These are phyloP conservation scores for Grammomys dolichurus DNA, from an alignment of 2,113 vertebrate genomes.

Conservation along the genomic window DNA sequence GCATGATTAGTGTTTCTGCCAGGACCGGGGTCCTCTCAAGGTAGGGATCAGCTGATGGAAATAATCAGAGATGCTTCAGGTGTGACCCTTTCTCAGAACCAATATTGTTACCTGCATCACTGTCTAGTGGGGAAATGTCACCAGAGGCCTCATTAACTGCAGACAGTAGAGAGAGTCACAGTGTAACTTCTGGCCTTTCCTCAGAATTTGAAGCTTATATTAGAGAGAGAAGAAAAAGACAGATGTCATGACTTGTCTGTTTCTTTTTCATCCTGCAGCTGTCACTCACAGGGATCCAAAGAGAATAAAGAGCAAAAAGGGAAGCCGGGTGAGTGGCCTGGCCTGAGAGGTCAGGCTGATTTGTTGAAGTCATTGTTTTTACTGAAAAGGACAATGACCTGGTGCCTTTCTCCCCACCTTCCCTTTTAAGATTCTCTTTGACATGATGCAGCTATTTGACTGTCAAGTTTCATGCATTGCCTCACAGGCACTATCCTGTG, in stretches of 20 bases:
- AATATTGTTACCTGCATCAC: conserved; percentile 56
- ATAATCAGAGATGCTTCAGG: conserved; percentile 63
- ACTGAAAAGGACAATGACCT: conserved; percentile 51
- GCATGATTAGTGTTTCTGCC: conserved; percentile 69
- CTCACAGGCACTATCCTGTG: not conserved
- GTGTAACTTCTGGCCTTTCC: conserved; percentile 76
- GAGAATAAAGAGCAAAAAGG: conserved; percentile 58
- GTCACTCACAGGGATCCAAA: conserved; percentile 72
- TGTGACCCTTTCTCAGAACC: conserved; percentile 65
- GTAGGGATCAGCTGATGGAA: conserved; percentile 57
- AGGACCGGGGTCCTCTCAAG: not conserved
- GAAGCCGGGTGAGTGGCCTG: conserved; percentile 5
- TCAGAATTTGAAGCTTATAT: conserved; percentile 76
- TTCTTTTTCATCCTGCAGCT: conserved; percentile 70
- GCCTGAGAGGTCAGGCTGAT: conserved; percentile 56
- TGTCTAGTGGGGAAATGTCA: conserved; percentile 76
- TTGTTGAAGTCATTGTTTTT: conserved; percentile 61
- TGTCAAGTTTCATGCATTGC: not conserved
- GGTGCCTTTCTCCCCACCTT: not conserved
- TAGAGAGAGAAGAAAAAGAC: conserved; percentile 72
- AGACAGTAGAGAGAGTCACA: conserved; percentile 69
- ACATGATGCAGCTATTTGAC: conserved; percentile 27
- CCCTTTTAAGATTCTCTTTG: conserved; percentile 67
- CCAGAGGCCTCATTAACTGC: conserved; percentile 81
- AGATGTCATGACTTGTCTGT: conserved; percentile 76